Evolutionary conservation across 2,797 vertebrate genomes (phyloP).

Genomic region (Catharus ustulatus): DNA sequence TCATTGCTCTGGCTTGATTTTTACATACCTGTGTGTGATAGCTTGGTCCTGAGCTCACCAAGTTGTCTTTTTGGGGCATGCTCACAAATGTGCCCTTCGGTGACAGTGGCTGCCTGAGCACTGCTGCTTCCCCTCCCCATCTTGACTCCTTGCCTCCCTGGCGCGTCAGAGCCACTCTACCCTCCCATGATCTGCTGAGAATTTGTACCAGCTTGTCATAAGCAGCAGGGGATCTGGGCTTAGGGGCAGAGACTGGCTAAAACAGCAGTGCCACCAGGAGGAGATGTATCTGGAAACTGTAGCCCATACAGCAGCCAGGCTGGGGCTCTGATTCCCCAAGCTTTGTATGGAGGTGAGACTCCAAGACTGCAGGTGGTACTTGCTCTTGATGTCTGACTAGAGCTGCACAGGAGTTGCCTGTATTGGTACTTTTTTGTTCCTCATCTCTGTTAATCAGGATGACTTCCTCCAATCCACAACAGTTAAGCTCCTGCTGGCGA

Average conservation of each 20-base stretch:
- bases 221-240: not conserved
- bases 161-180: rapidly evolving
- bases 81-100: rapidly evolving
- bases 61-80: not conserved
- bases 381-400: rapidly evolving
- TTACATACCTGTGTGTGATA: not conserved
- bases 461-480: not conserved
- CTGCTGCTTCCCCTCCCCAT: not conserved
- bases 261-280: not conserved
- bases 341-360: not conserved
- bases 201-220: not conserved
- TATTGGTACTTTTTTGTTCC: not conserved
- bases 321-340: rapidly evolving
- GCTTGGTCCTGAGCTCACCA: not conserved
- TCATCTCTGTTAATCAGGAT: not conserved
- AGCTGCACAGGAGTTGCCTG: not conserved
- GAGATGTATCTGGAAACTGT: not conserved
- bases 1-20: not conserved
- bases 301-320: not conserved
- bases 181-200: rapidly evolving
- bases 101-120: not conserved
- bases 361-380: not conserved
- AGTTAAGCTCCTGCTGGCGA: not conserved
- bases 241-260: not conserved
- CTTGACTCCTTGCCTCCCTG: not conserved